A percentile compares a stretch with the other conserved stretches of the same genome.
Evolutionary conservation across 2,888 invertebrate species (phyloP).

Genomic region (Drosophila trichaetosa): DNA sequence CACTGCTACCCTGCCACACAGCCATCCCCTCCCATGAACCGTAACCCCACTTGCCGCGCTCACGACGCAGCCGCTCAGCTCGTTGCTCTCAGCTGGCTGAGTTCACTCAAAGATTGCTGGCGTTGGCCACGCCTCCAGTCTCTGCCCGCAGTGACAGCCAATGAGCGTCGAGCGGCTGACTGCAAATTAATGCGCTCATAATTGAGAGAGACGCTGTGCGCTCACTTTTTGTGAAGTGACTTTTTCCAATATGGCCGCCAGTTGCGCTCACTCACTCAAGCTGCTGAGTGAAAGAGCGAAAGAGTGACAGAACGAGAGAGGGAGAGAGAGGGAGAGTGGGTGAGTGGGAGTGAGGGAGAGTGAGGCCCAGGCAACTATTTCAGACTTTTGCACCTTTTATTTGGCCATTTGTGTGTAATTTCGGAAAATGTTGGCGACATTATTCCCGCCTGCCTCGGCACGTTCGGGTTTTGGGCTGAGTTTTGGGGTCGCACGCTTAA

Average conservation of each 20-base stretch:
- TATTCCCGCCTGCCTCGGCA: constrained; percentile 55
- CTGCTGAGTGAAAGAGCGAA: constrained; percentile 22
- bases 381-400: constrained; percentile 76
- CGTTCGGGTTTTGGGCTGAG: constrained; percentile 26
- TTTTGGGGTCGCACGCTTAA: constrained; percentile 77
- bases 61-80: constrained; percentile 14
- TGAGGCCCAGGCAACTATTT: constrained; percentile 56
- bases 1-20: constrained; percentile 42
- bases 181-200: constrained; percentile 32
- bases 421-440: constrained; percentile 80
- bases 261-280: constrained; percentile 36
- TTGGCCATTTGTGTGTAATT: constrained; percentile 82
- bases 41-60: background rate
- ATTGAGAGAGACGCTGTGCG: constrained; percentile 25
- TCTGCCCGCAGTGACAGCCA: constrained; percentile 37
- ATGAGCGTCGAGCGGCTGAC: constrained; percentile 27
- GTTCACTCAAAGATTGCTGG: constrained; percentile 49
- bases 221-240: constrained; percentile 20
- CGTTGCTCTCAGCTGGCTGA: constrained; percentile 35
- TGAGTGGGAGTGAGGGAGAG: constrained; percentile 12
- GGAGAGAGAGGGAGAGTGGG: background rate
- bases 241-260: constrained; percentile 57
- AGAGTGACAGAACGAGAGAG: background rate
- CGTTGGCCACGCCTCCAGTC: constrained; percentile 59
- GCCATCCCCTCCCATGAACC: constrained; percentile 23